Evolutionary conservation across 2,797 vertebrate species (phyloP).

Genomic region (Pogoniulus pusillus): DNA sequence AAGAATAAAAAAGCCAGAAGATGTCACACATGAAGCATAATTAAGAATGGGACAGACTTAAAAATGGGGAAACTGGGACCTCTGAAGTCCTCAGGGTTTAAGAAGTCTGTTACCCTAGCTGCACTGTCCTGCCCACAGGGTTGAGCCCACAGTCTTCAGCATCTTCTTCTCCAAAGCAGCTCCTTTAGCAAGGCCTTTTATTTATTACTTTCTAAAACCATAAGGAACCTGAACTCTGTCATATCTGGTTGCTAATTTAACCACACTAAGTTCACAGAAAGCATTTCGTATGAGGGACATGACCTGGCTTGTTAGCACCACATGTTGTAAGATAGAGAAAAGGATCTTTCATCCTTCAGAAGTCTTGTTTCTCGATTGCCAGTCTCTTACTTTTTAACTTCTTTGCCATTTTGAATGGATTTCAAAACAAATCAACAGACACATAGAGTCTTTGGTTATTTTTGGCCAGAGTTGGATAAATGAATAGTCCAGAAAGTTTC

Average conservation of each 20-base stretch:
- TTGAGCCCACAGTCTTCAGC: neutral
- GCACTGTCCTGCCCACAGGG: accelerated
- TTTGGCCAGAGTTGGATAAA: slow-evolving; percentile 77
- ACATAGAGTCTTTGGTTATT: slow-evolving; percentile 79
- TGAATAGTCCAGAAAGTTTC: slow-evolving; percentile 77
- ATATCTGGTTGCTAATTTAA: slow-evolving; percentile 33
- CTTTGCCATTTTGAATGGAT: slow-evolving; percentile 78
- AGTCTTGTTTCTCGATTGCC: slow-evolving; percentile 71
- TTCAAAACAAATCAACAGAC: slow-evolving; percentile 86
- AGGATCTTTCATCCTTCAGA: slow-evolving; percentile 70
- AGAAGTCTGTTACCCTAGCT: neutral
- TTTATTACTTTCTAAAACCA: slow-evolving; percentile 33
- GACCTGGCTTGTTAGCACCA: slow-evolving; percentile 57
- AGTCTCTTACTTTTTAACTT: slow-evolving; percentile 73
- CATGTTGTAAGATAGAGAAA: slow-evolving; percentile 71
- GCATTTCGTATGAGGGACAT: slow-evolving; percentile 44
- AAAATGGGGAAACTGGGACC: neutral
- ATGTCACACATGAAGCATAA: neutral
- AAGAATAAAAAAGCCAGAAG: neutral
- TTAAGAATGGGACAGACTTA: neutral
- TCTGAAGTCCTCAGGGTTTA: neutral
- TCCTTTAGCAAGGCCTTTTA: neutral
- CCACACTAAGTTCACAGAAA: slow-evolving; percentile 27
- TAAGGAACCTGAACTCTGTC: neutral
- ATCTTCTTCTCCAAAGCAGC: neutral